Evolutionary conservation across 2,797 vertebrate species (phyloP).

Genomic region (Neosilurus mollespiculum): DNA sequence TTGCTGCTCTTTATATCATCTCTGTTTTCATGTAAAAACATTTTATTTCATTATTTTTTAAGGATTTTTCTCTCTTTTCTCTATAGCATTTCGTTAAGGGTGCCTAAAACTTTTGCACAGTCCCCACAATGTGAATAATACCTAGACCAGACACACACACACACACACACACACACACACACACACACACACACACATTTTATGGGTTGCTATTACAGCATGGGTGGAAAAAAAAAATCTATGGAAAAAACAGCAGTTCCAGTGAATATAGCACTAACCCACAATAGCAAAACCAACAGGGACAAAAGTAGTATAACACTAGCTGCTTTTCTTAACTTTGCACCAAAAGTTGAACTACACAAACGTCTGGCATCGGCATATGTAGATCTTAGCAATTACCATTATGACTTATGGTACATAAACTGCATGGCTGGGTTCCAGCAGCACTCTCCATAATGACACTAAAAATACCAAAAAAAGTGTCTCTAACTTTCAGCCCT

Average conservation of each 20-base stretch:
- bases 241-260: constrained; percentile 48
- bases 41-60: no score
- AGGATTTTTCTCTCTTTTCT: no score
- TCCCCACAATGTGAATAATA: no score
- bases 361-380: background rate
- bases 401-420: background rate
- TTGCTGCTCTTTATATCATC: no score
- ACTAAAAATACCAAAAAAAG: background rate
- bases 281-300: constrained; percentile 33
- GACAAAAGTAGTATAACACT: constrained; percentile 45
- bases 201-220: constrained; percentile 44
- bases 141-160: background rate
- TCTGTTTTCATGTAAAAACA: no score
- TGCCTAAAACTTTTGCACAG: no score
- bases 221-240: constrained; percentile 45
- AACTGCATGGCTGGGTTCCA: background rate
- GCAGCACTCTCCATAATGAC: background rate
- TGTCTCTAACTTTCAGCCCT: background rate
- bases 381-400: background rate
- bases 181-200: constrained; percentile 36
- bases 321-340: constrained; percentile 7
- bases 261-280: constrained; percentile 42
- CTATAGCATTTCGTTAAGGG: no score
- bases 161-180: constrained; percentile 40
- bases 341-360: background rate